These are phyloP conservation scores for Periophthalmodon schlosseri DNA, from an alignment of 2,113 vertebrate genomes.

Conservation along the genomic window DNA sequence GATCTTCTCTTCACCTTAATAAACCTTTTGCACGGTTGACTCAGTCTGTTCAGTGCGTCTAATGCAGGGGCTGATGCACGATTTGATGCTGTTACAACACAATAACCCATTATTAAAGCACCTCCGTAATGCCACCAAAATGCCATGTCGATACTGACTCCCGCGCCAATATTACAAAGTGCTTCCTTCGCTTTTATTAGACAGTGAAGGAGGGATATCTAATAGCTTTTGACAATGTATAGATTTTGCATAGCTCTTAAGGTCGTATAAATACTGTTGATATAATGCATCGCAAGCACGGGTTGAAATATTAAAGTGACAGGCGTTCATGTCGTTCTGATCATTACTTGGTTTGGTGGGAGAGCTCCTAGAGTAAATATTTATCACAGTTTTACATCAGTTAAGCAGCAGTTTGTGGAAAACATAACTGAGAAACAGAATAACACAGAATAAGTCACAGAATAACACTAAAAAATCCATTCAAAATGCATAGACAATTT, in stretches of 20 bases:
- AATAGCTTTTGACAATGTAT: constrained; percentile 62
- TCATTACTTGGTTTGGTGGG: too few relatives aligned
- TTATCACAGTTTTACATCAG: too few relatives aligned
- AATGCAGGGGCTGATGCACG: constrained; percentile 64
- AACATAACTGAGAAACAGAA: too few relatives aligned
- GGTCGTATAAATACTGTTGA: constrained; percentile 47
- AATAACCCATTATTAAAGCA: constrained; percentile 75
- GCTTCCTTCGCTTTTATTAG: constrained; percentile 71
- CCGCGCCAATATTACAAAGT: constrained; percentile 68
- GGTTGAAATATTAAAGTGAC: not conserved
- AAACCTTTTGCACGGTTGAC: constrained; percentile 53
- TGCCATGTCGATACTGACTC: constrained; percentile 75
- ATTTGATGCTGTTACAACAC: constrained; percentile 69
- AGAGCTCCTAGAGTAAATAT: too few relatives aligned
- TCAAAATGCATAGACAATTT: too few relatives aligned
- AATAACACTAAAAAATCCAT: too few relatives aligned
- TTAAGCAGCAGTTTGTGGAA: too few relatives aligned
- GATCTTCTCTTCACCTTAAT: constrained; percentile 51
- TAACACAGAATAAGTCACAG: too few relatives aligned
- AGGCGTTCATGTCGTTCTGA: too few relatives aligned
- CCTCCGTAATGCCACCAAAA: constrained; percentile 79
- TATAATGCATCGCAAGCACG: constrained; percentile 38
- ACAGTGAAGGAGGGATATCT: constrained; percentile 57
- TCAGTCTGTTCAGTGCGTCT: constrained; percentile 42
- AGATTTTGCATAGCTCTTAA: constrained; percentile 51